Conservation (phyloP, 2,113 vertebrate genomes). For the Paramormyrops kingsleyae region DNA sequence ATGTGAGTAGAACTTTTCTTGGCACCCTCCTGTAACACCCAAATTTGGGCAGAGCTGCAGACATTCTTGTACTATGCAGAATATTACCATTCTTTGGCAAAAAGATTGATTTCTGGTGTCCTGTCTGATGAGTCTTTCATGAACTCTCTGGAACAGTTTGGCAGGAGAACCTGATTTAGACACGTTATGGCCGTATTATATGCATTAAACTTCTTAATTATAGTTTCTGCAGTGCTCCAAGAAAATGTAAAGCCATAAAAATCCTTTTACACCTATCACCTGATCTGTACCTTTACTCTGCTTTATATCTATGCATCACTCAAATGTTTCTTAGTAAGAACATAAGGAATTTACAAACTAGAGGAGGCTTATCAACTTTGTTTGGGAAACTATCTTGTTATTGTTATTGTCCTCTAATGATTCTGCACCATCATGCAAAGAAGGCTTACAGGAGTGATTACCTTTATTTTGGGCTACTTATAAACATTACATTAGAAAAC, state of each 20-base stretch:
- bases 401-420: neutral
- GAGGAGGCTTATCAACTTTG: too few relatives aligned
- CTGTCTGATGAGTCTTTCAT: neutral
- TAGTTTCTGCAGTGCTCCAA: neutral
- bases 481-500: neutral
- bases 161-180: neutral
- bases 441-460: neutral
- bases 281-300: neutral
- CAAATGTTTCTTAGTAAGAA: neutral
- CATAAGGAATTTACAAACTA: too few relatives aligned
- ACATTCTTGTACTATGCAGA: neutral
- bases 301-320: neutral
- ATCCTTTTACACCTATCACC: neutral
- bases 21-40: neutral
- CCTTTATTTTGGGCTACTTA: neutral
- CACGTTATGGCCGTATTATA: neutral
- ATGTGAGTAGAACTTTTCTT: neutral
- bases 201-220: neutral
- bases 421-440: neutral
- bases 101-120: neutral
- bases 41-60: neutral
- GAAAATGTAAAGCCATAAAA: neutral
- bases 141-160: neutral
- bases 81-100: neutral
- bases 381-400: too few relatives aligned